Conservation (phyloP, 2,797 vertebrate genomes). For the Triplophysa bombifrons region DNA sequence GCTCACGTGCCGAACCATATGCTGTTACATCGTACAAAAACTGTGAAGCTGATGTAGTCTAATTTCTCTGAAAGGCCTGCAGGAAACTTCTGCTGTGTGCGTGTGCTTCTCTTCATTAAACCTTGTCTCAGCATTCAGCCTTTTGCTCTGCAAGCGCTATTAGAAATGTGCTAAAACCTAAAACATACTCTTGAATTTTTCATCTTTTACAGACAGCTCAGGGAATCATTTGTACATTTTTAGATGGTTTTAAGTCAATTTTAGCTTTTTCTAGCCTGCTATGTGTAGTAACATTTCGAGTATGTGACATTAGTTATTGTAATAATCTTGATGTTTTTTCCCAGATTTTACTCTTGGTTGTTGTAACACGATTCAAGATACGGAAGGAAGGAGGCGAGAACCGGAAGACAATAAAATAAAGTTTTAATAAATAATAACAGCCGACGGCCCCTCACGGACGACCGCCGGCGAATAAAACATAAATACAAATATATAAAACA, state of each 20-base stretch:
- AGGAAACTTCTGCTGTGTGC: constrained; percentile 24
- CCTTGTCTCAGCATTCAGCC: constrained; percentile 35
- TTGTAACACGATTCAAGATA: too few relatives aligned
- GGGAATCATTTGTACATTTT: constrained; percentile 10
- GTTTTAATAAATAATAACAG: too few relatives aligned
- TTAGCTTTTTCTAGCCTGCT: background rate
- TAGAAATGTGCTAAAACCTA: constrained; percentile 26
- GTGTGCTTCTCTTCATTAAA: constrained; percentile 36
- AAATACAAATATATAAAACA: too few relatives aligned
- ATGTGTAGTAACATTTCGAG: background rate
- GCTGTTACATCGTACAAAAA: constrained; percentile 39
- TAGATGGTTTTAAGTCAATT: background rate
- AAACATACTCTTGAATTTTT: constrained; percentile 27
- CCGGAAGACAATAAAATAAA: too few relatives aligned
- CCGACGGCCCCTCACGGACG: too few relatives aligned
- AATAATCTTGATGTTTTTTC: background rate
- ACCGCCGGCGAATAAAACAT: too few relatives aligned
- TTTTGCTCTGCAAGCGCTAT: constrained; percentile 43
- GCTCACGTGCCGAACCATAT: constrained; percentile 40
- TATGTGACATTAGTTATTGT: background rate
- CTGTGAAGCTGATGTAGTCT: constrained; percentile 47
- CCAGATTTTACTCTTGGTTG: too few relatives aligned
- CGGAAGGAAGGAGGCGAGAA: too few relatives aligned
- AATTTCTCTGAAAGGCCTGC: constrained; percentile 46
- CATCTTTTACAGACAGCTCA: constrained; percentile 9